Evolutionary conservation across 2,888 invertebrate species (phyloP).

Genomic region (Microctonus brassicae): DNA sequence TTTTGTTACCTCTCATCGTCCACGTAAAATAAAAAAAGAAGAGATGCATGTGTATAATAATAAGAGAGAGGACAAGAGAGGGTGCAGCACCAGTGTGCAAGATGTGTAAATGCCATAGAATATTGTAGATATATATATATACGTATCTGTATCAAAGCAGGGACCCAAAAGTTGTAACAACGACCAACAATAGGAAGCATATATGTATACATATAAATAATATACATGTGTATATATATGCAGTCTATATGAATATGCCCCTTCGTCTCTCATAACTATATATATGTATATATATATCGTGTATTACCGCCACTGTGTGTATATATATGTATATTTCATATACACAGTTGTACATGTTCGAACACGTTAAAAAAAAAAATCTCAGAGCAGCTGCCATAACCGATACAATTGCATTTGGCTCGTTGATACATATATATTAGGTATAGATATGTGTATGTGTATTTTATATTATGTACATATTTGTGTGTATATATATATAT

Average conservation of each 20-base stretch:
- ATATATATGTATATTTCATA: conserved; percentile 29
- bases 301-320: conserved; percentile 48
- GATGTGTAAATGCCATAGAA: conserved; percentile 29
- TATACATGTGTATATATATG: conserved; percentile 41
- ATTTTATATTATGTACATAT: conserved; percentile 31
- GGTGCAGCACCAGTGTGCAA: neutral
- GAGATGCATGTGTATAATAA: too few species aligned
- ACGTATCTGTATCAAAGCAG: conserved; percentile 62
- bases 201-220: neutral
- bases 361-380: conserved; percentile 38
- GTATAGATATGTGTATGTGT: conserved; percentile 26
- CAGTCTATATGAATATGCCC: too few species aligned
- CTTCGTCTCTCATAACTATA: conserved; percentile 53
- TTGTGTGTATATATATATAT: conserved; percentile 31
- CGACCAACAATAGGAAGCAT: conserved; percentile 57
- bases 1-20: too few species aligned
- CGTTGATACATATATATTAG: conserved; percentile 37
- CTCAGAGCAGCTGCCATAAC: conserved; percentile 61
- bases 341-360: conserved; percentile 31
- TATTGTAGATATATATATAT: neutral
- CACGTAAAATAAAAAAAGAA: neutral
- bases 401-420: conserved; percentile 61
- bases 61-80: too few species aligned
- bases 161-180: conserved; percentile 29
- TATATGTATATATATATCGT: too few species aligned